phyloP scores from a whole-genome alignment of 2,113 vertebrate species.

The Actinemys pallida region DNA sequence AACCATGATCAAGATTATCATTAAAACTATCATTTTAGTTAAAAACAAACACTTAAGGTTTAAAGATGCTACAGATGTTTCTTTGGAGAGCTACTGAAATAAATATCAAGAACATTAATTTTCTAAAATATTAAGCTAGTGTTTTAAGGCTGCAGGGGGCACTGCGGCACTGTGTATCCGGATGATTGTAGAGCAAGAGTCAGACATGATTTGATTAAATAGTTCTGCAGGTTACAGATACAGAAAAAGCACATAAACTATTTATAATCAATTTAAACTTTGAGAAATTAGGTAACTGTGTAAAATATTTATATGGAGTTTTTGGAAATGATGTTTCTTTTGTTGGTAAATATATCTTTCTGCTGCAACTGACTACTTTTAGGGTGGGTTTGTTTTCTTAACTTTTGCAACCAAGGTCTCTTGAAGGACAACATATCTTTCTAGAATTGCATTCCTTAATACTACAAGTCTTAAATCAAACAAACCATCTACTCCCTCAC shows the following conservation, averaged over 20 bases:
- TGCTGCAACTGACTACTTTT: constrained; percentile 16
- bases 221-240: constrained; percentile 72
- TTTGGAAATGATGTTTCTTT: constrained; percentile 74
- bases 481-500: background rate
- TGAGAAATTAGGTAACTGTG: constrained; percentile 76
- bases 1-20: background rate
- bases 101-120: background rate
- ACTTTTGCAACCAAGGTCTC: constrained; percentile 72
- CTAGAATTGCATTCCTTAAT: constrained; percentile 57
- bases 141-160: constrained; percentile 79
- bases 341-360: constrained; percentile 69
- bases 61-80: background rate
- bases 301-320: constrained; percentile 78
- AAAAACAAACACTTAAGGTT: background rate
- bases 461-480: constrained; percentile 44
- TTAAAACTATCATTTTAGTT: background rate
- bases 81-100: constrained; percentile 14
- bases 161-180: constrained; percentile 62
- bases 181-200: constrained; percentile 8
- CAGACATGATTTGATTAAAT: constrained; percentile 70
- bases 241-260: constrained; percentile 71
- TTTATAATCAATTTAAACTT: constrained; percentile 79
- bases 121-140: background rate
- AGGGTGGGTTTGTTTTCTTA: constrained; percentile 46
- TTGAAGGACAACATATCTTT: constrained; percentile 72